Conservation (phyloP, 35 echinoderm and acorn worm species). For the Stichopus chloronotus region DNA sequence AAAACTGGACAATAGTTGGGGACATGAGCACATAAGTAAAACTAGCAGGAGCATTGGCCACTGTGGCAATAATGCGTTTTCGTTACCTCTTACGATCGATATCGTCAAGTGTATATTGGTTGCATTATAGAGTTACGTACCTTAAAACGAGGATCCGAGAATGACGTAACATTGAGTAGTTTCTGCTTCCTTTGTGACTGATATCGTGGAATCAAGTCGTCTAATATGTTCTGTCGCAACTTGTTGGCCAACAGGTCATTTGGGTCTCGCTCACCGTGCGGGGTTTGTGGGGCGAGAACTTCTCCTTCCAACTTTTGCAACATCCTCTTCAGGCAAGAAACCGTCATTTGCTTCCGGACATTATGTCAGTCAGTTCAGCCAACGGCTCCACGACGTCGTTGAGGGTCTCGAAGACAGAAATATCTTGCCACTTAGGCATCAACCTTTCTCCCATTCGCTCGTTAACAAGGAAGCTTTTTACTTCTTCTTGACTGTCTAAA, state of each 20-base stretch:
- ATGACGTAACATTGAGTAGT: constrained; percentile 20
- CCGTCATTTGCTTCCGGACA: constrained; percentile 54
- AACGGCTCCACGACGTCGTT: constrained; percentile 49
- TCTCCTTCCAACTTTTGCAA: background rate
- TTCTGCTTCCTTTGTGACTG: background rate
- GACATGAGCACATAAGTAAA: no score
- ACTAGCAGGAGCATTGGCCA: no score
- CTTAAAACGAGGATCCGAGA: constrained; percentile 56
- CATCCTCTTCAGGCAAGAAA: background rate
- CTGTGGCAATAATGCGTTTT: no score
- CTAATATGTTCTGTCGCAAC: constrained; percentile 11
- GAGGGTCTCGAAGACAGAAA: constrained; percentile 9
- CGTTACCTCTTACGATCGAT: no score
- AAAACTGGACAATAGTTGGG: no score
- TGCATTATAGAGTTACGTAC: background rate
- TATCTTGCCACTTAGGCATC: constrained; percentile 49
- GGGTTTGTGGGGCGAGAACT: background rate
- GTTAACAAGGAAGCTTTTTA: constrained; percentile 28
- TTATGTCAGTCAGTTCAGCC: constrained; percentile 61
- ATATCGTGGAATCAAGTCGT: background rate
- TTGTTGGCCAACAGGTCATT: background rate
- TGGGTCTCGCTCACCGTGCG: background rate
- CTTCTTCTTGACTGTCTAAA: constrained; percentile 41
- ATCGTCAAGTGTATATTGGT: no score
- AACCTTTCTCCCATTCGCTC: constrained; percentile 19